Evolutionary conservation across 2,888 invertebrate genomes (phyloP).

Genomic region (Agelastica alni): DNA sequence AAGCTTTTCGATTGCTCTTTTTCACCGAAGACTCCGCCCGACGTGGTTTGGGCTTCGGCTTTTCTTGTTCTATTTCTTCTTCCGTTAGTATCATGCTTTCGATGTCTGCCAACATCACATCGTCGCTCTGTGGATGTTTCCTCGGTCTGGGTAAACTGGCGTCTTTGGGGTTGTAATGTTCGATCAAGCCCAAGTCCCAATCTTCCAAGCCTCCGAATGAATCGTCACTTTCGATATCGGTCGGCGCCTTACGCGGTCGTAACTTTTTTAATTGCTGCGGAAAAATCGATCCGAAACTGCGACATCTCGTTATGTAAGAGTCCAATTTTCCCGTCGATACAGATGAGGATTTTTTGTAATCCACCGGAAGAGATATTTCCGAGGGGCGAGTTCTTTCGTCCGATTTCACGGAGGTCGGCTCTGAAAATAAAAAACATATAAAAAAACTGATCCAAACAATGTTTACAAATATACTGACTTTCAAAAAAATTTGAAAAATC

Average conservation of each 20-base stretch:
- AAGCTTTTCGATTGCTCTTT: constrained; percentile 44
- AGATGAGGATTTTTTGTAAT: constrained; percentile 44
- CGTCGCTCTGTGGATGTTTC: constrained; percentile 39
- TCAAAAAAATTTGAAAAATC: no score
- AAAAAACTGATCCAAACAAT: no score
- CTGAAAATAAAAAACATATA: constrained; percentile 13
- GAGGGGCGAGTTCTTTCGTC: constrained; percentile 34
- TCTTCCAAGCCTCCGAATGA: constrained; percentile 59
- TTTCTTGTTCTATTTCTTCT: constrained; percentile 36
- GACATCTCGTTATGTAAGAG: constrained; percentile 56
- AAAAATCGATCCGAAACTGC: constrained; percentile 58
- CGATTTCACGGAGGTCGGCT: constrained; percentile 26
- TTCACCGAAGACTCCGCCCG: constrained; percentile 49
- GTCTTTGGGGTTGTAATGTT: constrained; percentile 56
- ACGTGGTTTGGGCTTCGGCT: constrained; percentile 43
- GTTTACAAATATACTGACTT: no score
- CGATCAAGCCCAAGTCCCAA: constrained; percentile 58
- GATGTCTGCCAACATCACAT: constrained; percentile 47
- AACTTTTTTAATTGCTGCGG: constrained; percentile 56
- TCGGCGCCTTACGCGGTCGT: constrained; percentile 47
- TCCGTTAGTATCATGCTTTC: constrained; percentile 50
- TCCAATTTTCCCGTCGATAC: constrained; percentile 55
- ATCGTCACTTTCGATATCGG: constrained; percentile 57
- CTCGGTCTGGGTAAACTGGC: constrained; percentile 53
- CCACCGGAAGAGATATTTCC: constrained; percentile 23